Percentiles rank a stretch among this genome's conserved stretches.
Conservation (phyloP, 2,888 invertebrate genomes). For the Cataglyphis rosenhaueri region DNA sequence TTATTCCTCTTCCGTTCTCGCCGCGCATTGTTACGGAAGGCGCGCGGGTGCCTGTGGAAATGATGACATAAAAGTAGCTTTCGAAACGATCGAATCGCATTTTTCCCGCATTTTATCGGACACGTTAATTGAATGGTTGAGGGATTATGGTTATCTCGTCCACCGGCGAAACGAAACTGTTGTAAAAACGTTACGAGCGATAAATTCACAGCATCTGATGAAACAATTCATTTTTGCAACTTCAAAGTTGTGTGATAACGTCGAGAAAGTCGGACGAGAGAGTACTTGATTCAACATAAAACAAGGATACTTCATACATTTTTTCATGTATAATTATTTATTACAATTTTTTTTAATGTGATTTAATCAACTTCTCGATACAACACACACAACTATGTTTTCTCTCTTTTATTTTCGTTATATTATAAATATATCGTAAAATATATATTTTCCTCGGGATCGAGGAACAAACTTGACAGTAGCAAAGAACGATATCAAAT, state of each 20-base stretch:
- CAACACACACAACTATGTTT: not conserved
- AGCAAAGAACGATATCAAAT: slow-evolving; percentile 8
- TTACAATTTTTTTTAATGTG: not conserved
- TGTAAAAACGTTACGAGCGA: slow-evolving; percentile 33
- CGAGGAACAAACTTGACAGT: not conserved
- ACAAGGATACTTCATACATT: not conserved
- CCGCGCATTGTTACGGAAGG: slow-evolving; percentile 52
- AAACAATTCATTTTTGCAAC: not conserved
- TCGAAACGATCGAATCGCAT: slow-evolving; percentile 30
- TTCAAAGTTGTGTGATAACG: not conserved
- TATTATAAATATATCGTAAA: not conserved
- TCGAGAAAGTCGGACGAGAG: not conserved
- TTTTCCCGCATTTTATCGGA: slow-evolving; percentile 20
- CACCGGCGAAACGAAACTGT: not conserved
- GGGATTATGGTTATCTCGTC: slow-evolving; percentile 6
- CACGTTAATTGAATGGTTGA: slow-evolving; percentile 46
- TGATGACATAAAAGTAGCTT: slow-evolving; percentile 46
- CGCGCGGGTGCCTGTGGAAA: slow-evolving; percentile 29
- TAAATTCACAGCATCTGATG: not conserved
- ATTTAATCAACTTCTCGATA: not conserved
- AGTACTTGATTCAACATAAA: no score
- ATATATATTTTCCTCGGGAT: not conserved
- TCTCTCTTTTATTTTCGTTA: not conserved
- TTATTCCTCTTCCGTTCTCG: slow-evolving; percentile 65
- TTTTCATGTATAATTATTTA: not conserved